Percentiles rank a stretch among this genome's conserved stretches.
Evolutionary conservation across 1,140 invertebrate species (phyloP).

Genomic region (Caerostris darwini): DNA sequence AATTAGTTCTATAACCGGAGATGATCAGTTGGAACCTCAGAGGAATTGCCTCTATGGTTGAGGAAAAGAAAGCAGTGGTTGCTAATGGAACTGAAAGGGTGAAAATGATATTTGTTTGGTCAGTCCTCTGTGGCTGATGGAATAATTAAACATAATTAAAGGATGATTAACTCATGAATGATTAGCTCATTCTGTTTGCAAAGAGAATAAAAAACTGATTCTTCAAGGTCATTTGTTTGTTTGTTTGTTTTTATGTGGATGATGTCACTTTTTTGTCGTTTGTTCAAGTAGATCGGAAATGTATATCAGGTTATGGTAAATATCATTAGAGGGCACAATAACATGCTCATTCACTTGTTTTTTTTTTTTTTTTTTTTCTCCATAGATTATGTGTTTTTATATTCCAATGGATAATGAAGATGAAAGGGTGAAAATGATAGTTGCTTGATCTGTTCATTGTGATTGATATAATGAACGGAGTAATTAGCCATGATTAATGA

Average conservation of each 20-base stretch:
- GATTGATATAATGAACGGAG: no score
- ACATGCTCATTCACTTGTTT: no score
- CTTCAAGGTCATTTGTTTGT: not conserved
- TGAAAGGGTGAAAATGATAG: no score
- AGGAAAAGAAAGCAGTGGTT: not conserved
- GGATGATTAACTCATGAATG: not conserved
- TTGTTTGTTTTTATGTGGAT: not conserved
- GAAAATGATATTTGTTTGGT: not conserved
- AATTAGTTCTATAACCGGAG: not conserved
- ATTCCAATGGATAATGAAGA: no score
- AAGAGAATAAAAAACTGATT: not conserved
- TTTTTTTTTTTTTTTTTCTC: no score
- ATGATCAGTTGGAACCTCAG: not conserved
- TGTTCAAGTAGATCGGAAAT: no score
- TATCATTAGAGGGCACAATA: no score
- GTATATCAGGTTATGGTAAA: no score
- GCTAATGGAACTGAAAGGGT: not conserved
- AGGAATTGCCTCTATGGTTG: not conserved
- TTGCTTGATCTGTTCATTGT: no score
- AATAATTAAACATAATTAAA: not conserved
- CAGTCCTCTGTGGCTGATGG: not conserved
- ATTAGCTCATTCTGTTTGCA: not conserved
- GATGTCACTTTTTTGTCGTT: no score
- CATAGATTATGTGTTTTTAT: no score
- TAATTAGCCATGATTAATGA: no score